A percentile compares a stretch with the other conserved stretches of the same genome.
Evolutionary conservation across 2,797 vertebrate species (phyloP).

Genomic region (Galagoides demidoff): DNA sequence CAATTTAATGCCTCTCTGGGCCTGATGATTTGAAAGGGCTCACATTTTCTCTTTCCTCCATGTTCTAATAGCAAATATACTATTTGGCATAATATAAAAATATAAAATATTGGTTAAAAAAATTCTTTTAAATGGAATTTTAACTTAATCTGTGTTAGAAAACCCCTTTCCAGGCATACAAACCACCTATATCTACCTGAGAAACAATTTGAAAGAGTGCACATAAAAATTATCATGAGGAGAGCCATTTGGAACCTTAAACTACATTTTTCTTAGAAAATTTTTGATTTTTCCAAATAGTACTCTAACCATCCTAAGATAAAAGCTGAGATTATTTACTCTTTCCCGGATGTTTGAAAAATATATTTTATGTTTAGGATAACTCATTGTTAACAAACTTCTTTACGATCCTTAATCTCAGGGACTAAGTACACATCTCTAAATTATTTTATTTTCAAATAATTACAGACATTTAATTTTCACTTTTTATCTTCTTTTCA

Average conservation of each 20-base stretch:
- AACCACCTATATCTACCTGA: background rate
- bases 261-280: background rate
- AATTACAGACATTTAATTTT: constrained; percentile 23
- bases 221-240: background rate
- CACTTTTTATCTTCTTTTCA: constrained; percentile 30
- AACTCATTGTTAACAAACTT: background rate
- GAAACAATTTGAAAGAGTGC: background rate
- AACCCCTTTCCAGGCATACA: constrained; percentile 3
- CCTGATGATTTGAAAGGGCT: background rate
- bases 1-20: background rate
- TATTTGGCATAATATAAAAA: constrained; percentile 14
- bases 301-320: background rate
- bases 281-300: background rate
- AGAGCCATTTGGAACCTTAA: background rate
- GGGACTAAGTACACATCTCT: background rate
- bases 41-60: background rate
- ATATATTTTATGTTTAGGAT: background rate
- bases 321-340: background rate
- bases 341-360: background rate
- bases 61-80: background rate
- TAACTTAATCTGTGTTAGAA: background rate
- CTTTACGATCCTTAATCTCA: background rate
- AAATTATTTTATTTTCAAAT: constrained; percentile 49
- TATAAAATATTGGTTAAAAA: background rate
- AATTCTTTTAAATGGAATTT: constrained; percentile 39